A percentile compares a stretch with the other conserved stretches of the same genome.
Conservation (phyloP, 2,797 vertebrate species). For the Hapalemur alaotrensis region DNA sequence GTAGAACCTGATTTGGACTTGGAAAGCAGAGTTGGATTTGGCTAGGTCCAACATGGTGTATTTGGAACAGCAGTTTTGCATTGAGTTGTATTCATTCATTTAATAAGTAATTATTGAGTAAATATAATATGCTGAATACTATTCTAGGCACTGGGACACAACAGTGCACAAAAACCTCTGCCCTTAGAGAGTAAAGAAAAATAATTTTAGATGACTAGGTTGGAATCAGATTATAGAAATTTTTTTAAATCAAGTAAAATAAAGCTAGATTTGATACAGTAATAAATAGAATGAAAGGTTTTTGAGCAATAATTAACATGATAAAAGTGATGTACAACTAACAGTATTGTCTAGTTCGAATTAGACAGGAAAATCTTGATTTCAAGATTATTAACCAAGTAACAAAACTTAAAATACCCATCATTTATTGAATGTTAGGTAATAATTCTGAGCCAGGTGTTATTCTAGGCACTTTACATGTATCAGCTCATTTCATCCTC, state of each 20-base stretch:
- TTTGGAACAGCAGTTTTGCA: not conserved
- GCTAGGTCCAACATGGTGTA: not conserved
- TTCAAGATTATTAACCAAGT: not conserved
- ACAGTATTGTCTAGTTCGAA: not conserved
- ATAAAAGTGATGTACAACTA: not conserved
- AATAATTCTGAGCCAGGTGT: not conserved
- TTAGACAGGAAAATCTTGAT: not conserved
- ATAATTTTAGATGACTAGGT: not conserved
- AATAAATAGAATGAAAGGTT: not conserved
- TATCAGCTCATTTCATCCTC: not conserved
- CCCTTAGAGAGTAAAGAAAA: not conserved
- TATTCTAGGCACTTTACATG: not conserved
- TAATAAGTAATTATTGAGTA: not conserved
- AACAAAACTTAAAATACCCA: not conserved
- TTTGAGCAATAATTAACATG: not conserved
- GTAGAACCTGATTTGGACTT: not conserved
- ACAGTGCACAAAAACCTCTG: not conserved
- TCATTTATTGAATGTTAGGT: not conserved
- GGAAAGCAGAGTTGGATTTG: not conserved
- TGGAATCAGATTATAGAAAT: not conserved
- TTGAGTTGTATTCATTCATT: not conserved
- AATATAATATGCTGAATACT: not conserved
- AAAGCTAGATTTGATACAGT: not conserved
- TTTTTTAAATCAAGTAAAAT: not conserved
- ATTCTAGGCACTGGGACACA: not conserved